Evolutionary conservation across 2,113 vertebrate species (phyloP).

Genomic region (Varanus komodoensis): DNA sequence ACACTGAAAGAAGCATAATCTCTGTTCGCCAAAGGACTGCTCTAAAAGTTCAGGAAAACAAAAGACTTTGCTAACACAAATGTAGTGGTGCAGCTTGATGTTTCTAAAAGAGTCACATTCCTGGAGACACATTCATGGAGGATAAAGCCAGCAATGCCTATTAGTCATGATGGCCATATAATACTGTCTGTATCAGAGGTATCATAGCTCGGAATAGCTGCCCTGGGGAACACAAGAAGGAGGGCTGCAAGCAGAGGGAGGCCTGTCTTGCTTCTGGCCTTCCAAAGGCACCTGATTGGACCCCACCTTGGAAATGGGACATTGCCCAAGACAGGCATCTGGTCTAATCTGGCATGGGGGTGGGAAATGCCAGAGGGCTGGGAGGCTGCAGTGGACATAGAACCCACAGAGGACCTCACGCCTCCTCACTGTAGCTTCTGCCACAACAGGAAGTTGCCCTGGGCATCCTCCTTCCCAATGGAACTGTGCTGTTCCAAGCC

Average conservation of each 20-base stretch:
- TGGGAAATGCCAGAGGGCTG: too few species aligned
- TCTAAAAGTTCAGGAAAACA: neutral
- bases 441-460: too few species aligned
- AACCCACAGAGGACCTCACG: too few species aligned
- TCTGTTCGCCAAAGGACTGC: neutral
- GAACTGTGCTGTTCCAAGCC: too few species aligned
- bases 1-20: neutral
- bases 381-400: too few species aligned
- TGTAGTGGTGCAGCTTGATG: neutral
- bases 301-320: neutral
- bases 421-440: too few species aligned
- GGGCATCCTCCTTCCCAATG: too few species aligned
- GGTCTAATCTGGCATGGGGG: too few species aligned
- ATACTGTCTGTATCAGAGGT: neutral
- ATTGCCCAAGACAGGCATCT: neutral
- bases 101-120: neutral
- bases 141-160: neutral
- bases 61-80: neutral
- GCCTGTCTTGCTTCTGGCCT: neutral
- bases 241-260: too few species aligned
- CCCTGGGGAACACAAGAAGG: neutral
- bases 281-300: neutral
- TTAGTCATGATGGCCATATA: neutral
- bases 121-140: neutral
- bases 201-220: neutral